phyloP scores from a whole-genome alignment of 92 coral and sea anemone genomes.

The Epizoanthus fatuus region DNA sequence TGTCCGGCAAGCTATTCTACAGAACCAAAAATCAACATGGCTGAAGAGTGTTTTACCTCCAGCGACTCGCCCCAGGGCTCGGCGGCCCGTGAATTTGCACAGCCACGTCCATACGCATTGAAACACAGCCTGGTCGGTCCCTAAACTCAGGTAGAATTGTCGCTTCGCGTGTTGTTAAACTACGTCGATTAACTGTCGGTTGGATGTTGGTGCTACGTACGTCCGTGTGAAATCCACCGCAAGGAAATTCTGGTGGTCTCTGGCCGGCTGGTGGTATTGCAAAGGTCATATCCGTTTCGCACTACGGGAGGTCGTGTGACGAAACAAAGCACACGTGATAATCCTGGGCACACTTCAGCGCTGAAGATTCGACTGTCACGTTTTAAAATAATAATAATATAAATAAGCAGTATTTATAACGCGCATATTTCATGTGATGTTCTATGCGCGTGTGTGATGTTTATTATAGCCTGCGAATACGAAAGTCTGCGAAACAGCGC shows the following conservation, averaged over 20 bases:
- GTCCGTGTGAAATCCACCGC: not conserved
- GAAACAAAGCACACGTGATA: not conserved
- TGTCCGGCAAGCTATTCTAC: not conserved
- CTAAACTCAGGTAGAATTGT: not conserved
- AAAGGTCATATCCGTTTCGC: constrained; percentile 1
- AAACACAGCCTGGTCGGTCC: not conserved
- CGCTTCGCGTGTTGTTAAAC: not conserved
- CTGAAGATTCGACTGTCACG: too few species aligned
- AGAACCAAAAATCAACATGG: not conserved
- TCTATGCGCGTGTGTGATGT: too few species aligned
- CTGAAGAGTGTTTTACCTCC: constrained; percentile 20
- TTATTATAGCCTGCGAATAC: too few species aligned
- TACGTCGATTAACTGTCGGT: too few species aligned
- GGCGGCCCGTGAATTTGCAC: constrained; percentile 47
- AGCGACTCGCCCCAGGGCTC: constrained; percentile 45
- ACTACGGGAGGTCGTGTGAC: constrained; percentile 17
- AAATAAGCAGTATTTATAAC: too few species aligned
- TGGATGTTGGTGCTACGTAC: too few species aligned
- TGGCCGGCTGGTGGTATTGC: not conserved
- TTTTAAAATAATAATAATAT: too few species aligned
- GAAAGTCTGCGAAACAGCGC: too few species aligned
- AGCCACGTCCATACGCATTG: constrained; percentile 29
- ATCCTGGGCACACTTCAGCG: too few species aligned
- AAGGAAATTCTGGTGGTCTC: not conserved
- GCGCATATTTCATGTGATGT: too few species aligned